phyloP scores from a whole-genome alignment of 2,888 invertebrate genomes.

The Drosophila imparisetae region DNA sequence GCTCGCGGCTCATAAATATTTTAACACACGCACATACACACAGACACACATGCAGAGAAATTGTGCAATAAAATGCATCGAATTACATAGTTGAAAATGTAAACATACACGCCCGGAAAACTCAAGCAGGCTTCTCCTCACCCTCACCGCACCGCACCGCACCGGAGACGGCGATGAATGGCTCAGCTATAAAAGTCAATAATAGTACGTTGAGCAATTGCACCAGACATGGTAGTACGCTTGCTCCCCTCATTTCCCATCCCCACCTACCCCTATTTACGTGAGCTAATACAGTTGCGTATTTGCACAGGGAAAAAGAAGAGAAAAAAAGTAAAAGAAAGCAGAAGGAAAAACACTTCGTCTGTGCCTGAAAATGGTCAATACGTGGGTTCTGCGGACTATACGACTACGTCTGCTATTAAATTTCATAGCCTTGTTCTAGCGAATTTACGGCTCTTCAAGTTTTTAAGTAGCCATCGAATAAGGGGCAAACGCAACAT shows the following conservation, averaged over 20 bases:
- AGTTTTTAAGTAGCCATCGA: slow-evolving; percentile 66
- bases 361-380: slow-evolving; percentile 44
- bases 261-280: slow-evolving; percentile 34
- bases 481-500: not conserved
- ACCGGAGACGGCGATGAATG: slow-evolving; percentile 39
- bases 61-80: slow-evolving; percentile 76
- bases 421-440: slow-evolving; percentile 75
- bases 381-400: slow-evolving; percentile 43
- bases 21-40: slow-evolving; percentile 41
- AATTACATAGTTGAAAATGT: slow-evolving; percentile 81
- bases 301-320: slow-evolving; percentile 42
- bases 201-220: slow-evolving; percentile 53
- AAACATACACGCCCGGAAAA: slow-evolving; percentile 63
- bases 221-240: slow-evolving; percentile 22
- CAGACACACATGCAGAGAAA: slow-evolving; percentile 28
- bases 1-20: slow-evolving; percentile 69
- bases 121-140: slow-evolving; percentile 8
- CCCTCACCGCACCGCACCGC: not conserved
- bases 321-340: slow-evolving; percentile 4
- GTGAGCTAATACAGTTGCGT: slow-evolving; percentile 79
- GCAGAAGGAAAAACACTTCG: slow-evolving; percentile 2
- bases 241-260: not conserved
- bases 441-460: slow-evolving; percentile 73
- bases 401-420: slow-evolving; percentile 55
- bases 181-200: slow-evolving; percentile 72